Evolutionary conservation across 2,888 invertebrate species (phyloP), one percentile per base, ranked within the genome.

Genomic region (Cryptocephalus primarius): DNA sequence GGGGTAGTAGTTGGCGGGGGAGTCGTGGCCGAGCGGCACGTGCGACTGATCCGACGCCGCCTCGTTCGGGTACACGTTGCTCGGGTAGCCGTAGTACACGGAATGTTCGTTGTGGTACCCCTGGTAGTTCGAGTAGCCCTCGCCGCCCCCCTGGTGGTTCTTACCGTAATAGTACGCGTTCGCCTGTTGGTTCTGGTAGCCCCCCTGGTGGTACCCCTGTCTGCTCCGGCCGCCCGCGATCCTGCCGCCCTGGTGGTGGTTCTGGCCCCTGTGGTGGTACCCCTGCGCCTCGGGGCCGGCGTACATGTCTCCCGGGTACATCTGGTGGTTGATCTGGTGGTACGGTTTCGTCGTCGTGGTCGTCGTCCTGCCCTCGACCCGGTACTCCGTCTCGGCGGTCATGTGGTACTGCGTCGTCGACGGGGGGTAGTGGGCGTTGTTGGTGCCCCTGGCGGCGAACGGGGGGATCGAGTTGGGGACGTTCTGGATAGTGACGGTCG

Each of bases 381-480:
- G 50, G 49, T 69, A 69, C 42, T 70, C 70, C 8, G 59, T 48
- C 46, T 67, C 67, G 44, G 58, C 61, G 42, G 60, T 62, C 52
- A 66, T 63, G 39, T 65, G 68, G 53, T 72, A 71, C 49, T 72
- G 71, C 6, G 36, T 36, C 36, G 36, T 36, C 12, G 36, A 36
- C 22, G 22, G 22, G 33, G 64, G 61, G 48, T 66, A 66, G 47
- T 66, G 63, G 32, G 62, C 61, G 2, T 67, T 68, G 62, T 71
- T 72, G 63, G 66, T 63, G 48, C 74, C 77, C 61, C 77, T 70
- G 50, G 73, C 75, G 9, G 75, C 76, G 58, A 78, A 79, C 1
- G 78, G 75, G 4, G 78, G 77, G 64, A 78, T 74, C 32, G 75
- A 71, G 58, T 76, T 78, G 13, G 77, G 76, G 54, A 79, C 76